Evolutionary conservation across 2,797 vertebrate species (phyloP).

Genomic region (Pterois miles): DNA sequence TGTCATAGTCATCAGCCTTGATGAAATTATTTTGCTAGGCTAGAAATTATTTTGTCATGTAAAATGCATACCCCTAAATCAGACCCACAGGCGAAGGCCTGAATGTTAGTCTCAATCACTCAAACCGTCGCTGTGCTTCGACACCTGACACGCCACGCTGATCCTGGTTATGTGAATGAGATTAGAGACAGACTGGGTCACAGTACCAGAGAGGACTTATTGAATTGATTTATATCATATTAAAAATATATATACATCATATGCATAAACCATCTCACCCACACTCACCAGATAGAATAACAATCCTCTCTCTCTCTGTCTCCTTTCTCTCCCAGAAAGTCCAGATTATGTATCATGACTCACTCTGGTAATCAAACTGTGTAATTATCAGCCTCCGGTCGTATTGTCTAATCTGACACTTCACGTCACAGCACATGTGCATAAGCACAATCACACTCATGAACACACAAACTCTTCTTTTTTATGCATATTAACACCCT

Average conservation of each 20-base stretch:
- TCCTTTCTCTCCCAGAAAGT: conserved; percentile 10
- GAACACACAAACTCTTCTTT: neutral
- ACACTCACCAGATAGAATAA: neutral
- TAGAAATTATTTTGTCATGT: conserved; percentile 22
- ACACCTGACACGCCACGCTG: conserved; percentile 39
- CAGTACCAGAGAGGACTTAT: conserved; percentile 19
- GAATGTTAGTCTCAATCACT: neutral
- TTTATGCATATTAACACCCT: neutral
- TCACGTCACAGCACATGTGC: conserved; percentile 21
- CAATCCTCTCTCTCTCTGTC: neutral
- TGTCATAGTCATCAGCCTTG: conserved; percentile 28
- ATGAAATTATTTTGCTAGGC: conserved; percentile 1
- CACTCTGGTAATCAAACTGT: conserved; percentile 43
- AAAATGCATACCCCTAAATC: conserved; percentile 14
- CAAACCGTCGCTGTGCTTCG: conserved; percentile 11
- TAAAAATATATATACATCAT: neutral
- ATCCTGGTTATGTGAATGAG: conserved; percentile 53
- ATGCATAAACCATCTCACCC: conserved; percentile 13
- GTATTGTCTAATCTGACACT: conserved; percentile 43
- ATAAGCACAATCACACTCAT: neutral
- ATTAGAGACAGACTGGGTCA: conserved; percentile 43
- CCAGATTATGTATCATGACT: conserved; percentile 56
- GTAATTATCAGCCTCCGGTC: conserved; percentile 50
- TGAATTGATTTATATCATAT: conserved; percentile 32
- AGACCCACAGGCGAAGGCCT: too few relatives aligned